Base-by-base conservation (phyloP, 2,113 vertebrate species). In the Stictonetta naevosa region DNA sequence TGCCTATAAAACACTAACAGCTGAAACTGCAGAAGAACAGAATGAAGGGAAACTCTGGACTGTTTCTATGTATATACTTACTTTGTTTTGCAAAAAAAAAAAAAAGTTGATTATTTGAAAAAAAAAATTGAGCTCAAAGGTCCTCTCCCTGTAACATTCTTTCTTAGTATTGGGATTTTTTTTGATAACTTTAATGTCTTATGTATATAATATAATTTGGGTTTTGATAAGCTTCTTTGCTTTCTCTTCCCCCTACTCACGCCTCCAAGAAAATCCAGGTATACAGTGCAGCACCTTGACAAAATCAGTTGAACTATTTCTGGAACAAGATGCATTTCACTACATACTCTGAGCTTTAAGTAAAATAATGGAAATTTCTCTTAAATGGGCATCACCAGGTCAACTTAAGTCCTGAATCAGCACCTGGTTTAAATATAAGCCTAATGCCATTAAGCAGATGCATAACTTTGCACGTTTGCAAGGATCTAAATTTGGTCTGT, bases 251-350 rank as follows among this genome's bases (percentile, higher is more conserved):
- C 38, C 18, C 78, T 72, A 6, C 46, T 48, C 3, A 1, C 46
- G 20, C 46, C 20, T 48, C 46, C 46, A 38, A 82, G 84, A 44
- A 82, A 85, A 83, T 46, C 44, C 79, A 83, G 79, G 58, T 40
- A 62, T 9, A 83, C 25, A 76, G 50, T 76, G 79, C 67, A 88
- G 79, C 40, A 46, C 46, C 58, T 36, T 44, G 46, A 72, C 59
- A 59, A 93, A 95, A 86, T 72, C 73, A 84, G 52, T 10, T 50
- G 60, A 80, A 83, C 64, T 94, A 19, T 72, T 92, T 93, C 59
- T 10, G 7, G 64, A 92, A 81, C 64, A 78, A 88, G 83, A 88
- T 46, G 64, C 52, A 28, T 88, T 88, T 92, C 73, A 74, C 15
- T 22, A 38, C 64, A 81, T 91, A 89, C 77, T 78, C 73, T n/a